Evolutionary conservation across 2,113 vertebrate genomes (phyloP).

Genomic region (Capra hircus): DNA sequence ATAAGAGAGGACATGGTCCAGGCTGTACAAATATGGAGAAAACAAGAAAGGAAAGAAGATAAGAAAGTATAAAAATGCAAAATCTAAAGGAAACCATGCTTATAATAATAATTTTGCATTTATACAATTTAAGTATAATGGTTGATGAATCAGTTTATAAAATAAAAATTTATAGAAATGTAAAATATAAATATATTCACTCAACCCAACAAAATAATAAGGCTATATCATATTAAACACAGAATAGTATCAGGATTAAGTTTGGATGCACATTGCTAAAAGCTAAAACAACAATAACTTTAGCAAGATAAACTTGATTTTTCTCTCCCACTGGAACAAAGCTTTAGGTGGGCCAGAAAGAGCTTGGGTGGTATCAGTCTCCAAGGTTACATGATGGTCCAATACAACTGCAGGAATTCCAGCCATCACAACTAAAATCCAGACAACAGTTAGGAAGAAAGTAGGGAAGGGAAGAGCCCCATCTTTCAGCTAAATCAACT

Average conservation of each 20-base stretch:
- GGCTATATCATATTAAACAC: not conserved
- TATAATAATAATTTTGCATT: not conserved
- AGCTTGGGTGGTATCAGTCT: not conserved
- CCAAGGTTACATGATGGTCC: not conserved
- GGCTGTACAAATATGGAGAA: not conserved
- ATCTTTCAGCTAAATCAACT: not conserved
- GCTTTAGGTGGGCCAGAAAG: not conserved
- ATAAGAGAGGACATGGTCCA: not conserved
- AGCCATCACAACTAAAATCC: not conserved
- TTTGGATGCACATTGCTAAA: not conserved
- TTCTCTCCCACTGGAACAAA: not conserved
- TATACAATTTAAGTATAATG: not conserved
- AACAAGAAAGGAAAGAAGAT: not conserved
- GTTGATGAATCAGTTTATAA: not conserved
- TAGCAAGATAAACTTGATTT: not conserved
- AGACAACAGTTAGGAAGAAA: not conserved
- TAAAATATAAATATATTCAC: not conserved
- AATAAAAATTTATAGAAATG: not conserved
- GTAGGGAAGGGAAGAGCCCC: not conserved
- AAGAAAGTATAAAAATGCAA: not conserved
- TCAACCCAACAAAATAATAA: not conserved
- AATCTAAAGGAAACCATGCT: not conserved
- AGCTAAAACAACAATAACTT: not conserved
- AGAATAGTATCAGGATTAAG: not conserved
- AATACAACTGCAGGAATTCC: not conserved